phyloP scores from a whole-genome alignment of 2,797 vertebrate genomes.

The Esox masquinongy region DNA sequence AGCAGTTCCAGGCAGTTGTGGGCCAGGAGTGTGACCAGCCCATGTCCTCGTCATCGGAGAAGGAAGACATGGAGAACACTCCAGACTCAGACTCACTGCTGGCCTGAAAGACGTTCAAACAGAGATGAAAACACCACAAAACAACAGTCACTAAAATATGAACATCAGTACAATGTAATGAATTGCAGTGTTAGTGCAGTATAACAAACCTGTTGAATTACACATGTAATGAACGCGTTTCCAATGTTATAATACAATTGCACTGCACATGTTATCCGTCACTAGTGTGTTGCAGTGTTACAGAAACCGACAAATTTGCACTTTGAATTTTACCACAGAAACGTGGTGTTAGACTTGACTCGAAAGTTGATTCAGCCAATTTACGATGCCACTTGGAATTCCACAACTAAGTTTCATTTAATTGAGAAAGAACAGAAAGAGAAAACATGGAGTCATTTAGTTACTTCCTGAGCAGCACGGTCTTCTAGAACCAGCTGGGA shows the following conservation, averaged over 20 bases:
- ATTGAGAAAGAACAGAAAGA: not conserved
- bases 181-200: no score
- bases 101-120: constrained; percentile 67
- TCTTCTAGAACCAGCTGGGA: not conserved
- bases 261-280: no score
- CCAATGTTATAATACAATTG: no score
- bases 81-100: constrained; percentile 96
- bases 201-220: not conserved
- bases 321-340: not conserved
- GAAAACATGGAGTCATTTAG: no score
- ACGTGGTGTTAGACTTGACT: not conserved
- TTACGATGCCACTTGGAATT: not conserved
- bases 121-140: not conserved
- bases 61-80: constrained; percentile 94
- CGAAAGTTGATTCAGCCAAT: not conserved
- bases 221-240: not conserved
- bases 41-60: constrained; percentile 98
- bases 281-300: not conserved
- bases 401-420: not conserved
- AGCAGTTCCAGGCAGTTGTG: constrained; percentile 96
- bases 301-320: not conserved
- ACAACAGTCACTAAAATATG: not conserved
- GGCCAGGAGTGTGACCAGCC: constrained; percentile 99
- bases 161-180: no score
- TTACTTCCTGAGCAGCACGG: no score